Evolutionary conservation across 2,113 vertebrate species (phyloP), one percentile per base, ranked within the genome.

Genomic region (Lethenteron reissneri): DNA sequence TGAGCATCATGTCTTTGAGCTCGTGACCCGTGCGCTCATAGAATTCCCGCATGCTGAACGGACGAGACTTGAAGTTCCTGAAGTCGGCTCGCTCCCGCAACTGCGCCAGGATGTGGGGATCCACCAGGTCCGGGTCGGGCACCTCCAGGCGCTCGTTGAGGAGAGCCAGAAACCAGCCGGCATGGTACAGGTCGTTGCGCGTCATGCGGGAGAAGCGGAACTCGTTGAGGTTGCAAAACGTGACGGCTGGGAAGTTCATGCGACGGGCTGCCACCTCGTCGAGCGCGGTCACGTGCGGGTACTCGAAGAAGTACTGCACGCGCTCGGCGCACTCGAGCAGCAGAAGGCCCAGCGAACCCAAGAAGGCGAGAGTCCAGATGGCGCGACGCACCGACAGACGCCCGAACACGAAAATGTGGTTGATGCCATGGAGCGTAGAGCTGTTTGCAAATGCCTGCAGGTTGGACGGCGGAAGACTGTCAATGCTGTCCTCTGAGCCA

Each of bases 41-140:
- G 81, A 99, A 99, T 82, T 99, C 95, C 75, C 83, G 84, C 92
- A 99, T 99, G 83, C 85, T 89, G 83, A 99, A 99, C 58, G 85
- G 80, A 75, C 87, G 90, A 57, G 95, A 90, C 73, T 83, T 87
- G 76, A 95, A 96, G 75, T 87, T 83, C 14, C 85, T 90, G 78
- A 99, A 99, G 82, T 95, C 90, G 78, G 92, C 80, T 74, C 84
- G 88, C 73, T 92, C 87, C 69, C 79, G 79, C 25, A 99, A 85
- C 72, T 83, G 80, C 2, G 85, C 82, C 77, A 99, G 78, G 74
- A 97, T 90, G 0, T 83, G 73, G 0, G 92, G 89, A 78, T 99
- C 95, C 0, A 88, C 89, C 78, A 96, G 81, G 74, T 95, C 88
- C 0, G 89, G 86, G 76, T 91, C 87, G 0, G 87, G 86, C 75